These are phyloP conservation scores for Pogonomyrmex californicus DNA, from an alignment of 1,140 invertebrate species.

Conservation along the genomic window DNA sequence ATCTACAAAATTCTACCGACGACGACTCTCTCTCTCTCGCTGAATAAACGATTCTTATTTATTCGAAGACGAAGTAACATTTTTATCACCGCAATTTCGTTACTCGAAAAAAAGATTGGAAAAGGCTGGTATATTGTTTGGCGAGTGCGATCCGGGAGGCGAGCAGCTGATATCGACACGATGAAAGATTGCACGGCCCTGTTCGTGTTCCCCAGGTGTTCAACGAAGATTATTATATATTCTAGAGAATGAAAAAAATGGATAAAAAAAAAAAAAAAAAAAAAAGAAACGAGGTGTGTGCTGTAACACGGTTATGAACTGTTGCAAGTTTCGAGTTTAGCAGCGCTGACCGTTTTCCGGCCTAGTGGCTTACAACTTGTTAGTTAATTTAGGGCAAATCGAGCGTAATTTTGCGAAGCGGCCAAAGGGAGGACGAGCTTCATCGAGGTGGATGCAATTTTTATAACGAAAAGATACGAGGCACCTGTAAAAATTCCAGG, in stretches of 20 bases:
- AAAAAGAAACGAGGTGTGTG: background rate
- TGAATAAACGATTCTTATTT: constrained; percentile 23
- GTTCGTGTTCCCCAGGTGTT: constrained; percentile 63
- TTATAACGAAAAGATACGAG: constrained; percentile 6
- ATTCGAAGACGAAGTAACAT: background rate
- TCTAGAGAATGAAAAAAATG: constrained; percentile 13
- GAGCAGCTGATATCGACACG: constrained; percentile 58
- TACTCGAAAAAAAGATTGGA: background rate
- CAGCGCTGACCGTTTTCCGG: constrained; percentile 30
- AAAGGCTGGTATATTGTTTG: constrained; percentile 1
- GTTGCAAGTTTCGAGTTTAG: constrained; percentile 17
- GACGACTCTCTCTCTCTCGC: background rate
- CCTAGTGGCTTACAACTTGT: constrained; percentile 26
- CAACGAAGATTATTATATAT: constrained; percentile 33
- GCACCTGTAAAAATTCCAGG: background rate
- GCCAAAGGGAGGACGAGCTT: background rate
- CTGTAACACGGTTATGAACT: constrained; percentile 2
- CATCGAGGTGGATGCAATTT: background rate
- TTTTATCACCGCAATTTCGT: background rate
- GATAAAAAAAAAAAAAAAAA: too few relatives aligned
- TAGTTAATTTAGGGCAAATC: constrained; percentile 42
- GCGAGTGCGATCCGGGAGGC: background rate
- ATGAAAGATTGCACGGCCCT: constrained; percentile 41
- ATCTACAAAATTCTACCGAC: background rate
- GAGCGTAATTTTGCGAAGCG: constrained; percentile 19